phyloP scores from a whole-genome alignment of 2,113 vertebrate species.

The Piprites chloris region DNA sequence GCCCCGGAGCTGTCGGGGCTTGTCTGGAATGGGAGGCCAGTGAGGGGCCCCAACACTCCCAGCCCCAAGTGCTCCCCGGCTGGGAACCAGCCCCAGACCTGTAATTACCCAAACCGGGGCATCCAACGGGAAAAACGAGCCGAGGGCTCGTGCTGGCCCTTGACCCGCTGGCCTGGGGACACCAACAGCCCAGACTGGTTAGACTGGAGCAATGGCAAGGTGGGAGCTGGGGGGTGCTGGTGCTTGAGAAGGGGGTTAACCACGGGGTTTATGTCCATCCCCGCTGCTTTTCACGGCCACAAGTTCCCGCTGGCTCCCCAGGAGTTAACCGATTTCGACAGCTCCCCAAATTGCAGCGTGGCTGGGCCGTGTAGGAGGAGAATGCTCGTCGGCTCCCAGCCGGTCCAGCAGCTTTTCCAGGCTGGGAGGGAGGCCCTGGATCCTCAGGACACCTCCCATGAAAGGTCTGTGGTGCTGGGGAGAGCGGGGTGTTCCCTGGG shows the following conservation, averaged over 20 bases:
- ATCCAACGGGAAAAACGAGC: neutral
- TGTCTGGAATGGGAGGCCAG: neutral
- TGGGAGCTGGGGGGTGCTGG: neutral
- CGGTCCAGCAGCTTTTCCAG: neutral
- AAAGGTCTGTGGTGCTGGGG: neutral
- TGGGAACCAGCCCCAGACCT: constrained; percentile 6
- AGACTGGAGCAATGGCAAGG: rapidly evolving
- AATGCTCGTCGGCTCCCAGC: neutral
- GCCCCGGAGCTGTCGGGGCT: neutral
- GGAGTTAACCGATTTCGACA: neutral
- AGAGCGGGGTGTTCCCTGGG: rapidly evolving
- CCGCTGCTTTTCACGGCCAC: neutral
- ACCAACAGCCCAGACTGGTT: neutral
- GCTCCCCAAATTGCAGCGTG: neutral
- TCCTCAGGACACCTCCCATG: rapidly evolving
- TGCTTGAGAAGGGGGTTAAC: neutral
- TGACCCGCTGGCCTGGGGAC: neutral
- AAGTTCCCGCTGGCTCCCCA: neutral
- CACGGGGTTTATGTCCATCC: rapidly evolving
- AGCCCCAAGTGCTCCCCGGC: neutral
- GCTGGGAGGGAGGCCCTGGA: neutral
- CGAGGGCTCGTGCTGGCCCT: neutral
- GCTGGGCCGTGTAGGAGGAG: neutral
- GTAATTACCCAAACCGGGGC: neutral
- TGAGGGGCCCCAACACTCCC: neutral